phyloP scores from a whole-genome alignment of 1,140 invertebrate genomes.

The Hyles vespertilio region DNA sequence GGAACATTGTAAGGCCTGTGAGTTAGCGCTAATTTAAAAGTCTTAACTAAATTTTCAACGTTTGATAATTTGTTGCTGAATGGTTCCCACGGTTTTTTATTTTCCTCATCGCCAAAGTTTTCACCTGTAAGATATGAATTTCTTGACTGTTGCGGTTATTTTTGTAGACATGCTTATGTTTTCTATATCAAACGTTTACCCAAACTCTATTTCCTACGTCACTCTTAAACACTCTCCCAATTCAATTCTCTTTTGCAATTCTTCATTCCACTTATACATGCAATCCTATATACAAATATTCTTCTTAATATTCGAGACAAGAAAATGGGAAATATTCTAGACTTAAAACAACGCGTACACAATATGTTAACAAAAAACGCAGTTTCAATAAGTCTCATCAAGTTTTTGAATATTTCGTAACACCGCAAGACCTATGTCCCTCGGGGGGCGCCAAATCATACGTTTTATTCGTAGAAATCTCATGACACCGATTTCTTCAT shows the following conservation, averaged over 20 bases:
- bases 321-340: no score
- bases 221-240: slow-evolving; percentile 9
- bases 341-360: no score
- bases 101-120: slow-evolving; percentile 64
- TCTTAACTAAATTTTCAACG: slow-evolving; percentile 56
- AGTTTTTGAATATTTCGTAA: no score
- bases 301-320: not conserved
- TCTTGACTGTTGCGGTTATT: slow-evolving; percentile 26
- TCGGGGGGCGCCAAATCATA: slow-evolving; percentile 69
- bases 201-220: slow-evolving; percentile 7
- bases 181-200: slow-evolving; percentile 6
- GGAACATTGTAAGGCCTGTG: slow-evolving; percentile 46
- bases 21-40: slow-evolving; percentile 50
- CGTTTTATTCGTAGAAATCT: slow-evolving; percentile 27
- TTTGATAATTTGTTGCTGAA: slow-evolving; percentile 53
- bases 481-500: slow-evolving; percentile 70
- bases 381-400: no score
- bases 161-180: slow-evolving; percentile 31
- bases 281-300: slow-evolving; percentile 9
- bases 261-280: slow-evolving; percentile 21
- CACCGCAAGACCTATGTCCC: slow-evolving; percentile 51
- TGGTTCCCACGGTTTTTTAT: slow-evolving; percentile 51
- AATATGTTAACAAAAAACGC: no score
- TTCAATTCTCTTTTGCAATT: not conserved
- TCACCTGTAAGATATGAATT: slow-evolving; percentile 66